phyloP scores from a whole-genome alignment of 2,797 vertebrate species.

The Numenius phaeopus region DNA sequence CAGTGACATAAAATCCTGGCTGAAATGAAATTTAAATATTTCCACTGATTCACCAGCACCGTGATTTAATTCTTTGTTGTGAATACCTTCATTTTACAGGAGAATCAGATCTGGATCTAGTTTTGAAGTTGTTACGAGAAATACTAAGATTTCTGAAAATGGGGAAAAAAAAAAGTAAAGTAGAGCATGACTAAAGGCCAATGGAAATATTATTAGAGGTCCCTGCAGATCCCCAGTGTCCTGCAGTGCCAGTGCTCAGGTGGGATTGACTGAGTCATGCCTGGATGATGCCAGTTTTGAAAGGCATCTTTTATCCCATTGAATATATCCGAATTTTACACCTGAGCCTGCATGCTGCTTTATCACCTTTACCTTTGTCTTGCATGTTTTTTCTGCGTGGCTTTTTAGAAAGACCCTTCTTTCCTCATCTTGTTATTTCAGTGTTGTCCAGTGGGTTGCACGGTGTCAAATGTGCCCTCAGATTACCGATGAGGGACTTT shows the following conservation, averaged over 20 bases:
- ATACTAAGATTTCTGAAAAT: background rate
- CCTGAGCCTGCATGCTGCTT: background rate
- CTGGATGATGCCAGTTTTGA: background rate
- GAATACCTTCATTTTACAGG: background rate
- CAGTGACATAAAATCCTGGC: background rate
- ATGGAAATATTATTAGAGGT: background rate
- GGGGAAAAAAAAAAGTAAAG: background rate
- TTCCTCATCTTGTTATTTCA: background rate
- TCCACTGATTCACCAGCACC: background rate
- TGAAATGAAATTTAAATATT: background rate
- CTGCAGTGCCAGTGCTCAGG: background rate
- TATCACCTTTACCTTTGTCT: background rate
- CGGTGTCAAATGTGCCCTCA: background rate
- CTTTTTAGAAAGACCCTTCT: background rate
- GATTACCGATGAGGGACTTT: background rate
- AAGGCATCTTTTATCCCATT: background rate
- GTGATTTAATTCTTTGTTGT: background rate
- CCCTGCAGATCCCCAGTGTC: background rate
- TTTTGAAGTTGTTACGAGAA: background rate
- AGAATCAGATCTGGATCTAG: background rate
- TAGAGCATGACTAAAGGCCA: background rate
- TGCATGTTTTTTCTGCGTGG: background rate
- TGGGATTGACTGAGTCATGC: background rate
- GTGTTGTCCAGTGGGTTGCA: fast-evolving
- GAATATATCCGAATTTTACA: background rate